Conservation (phyloP, 2,888 invertebrate species). For the Paralinhomoeus sp. region DNA sequence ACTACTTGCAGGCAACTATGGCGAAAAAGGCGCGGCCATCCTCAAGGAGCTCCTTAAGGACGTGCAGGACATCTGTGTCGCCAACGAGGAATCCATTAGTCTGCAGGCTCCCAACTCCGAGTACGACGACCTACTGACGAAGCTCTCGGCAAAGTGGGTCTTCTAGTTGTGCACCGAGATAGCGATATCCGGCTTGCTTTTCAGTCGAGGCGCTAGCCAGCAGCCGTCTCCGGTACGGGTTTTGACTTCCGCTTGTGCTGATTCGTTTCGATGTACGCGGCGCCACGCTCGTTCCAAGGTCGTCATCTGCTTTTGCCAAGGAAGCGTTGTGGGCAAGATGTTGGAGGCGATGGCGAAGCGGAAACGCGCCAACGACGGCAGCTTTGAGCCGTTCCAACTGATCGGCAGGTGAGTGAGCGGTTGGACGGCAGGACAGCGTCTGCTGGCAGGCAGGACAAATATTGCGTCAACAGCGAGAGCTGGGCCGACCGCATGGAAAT, state of each 20-base stretch:
- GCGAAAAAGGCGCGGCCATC: slow-evolving; percentile 48
- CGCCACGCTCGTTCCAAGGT: slow-evolving; percentile 8
- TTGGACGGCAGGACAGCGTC: not conserved
- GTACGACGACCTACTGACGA: slow-evolving; percentile 29
- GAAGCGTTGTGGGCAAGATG: slow-evolving; percentile 37
- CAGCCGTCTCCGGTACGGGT: not conserved
- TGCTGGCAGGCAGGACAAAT: too few relatives aligned
- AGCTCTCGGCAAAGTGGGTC: not conserved
- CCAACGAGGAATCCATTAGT: slow-evolving; percentile 41
- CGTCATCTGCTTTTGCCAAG: slow-evolving; percentile 51
- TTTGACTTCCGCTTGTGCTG: not conserved
- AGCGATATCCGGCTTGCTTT: not conserved
- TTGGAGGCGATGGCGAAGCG: slow-evolving; percentile 16
- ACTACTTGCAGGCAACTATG: slow-evolving; percentile 43
- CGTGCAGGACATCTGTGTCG: slow-evolving; percentile 45
- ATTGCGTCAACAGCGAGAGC: slow-evolving; percentile 6
- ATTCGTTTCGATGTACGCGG: not conserved
- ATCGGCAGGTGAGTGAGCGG: slow-evolving; percentile 11
- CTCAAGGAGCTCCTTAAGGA: slow-evolving; percentile 34
- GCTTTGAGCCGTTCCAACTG: slow-evolving; percentile 24
- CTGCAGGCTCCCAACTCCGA: slow-evolving; percentile 37
- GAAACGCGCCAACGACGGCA: slow-evolving; percentile 3
- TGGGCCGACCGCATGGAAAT: slow-evolving; percentile 36
- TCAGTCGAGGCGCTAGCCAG: not conserved
- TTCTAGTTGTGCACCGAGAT: not conserved